Conservation (phyloP, 2,888 invertebrate genomes). For the Zhuqinia jingwanae region DNA sequence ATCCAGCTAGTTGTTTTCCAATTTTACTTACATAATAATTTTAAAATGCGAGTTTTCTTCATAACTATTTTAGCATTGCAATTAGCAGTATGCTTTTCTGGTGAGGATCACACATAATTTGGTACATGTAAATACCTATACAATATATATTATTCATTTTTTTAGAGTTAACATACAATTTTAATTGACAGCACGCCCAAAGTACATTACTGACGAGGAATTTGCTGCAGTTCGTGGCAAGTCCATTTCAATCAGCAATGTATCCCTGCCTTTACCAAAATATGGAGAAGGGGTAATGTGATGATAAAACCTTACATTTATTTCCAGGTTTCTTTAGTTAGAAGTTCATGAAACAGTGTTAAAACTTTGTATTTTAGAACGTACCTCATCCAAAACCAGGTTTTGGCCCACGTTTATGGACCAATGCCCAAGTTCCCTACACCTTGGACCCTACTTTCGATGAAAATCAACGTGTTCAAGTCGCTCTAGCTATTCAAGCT, state of each 20-base stretch:
- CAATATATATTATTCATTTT: background rate
- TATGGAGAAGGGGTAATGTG: slow-evolving; percentile 68
- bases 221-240: slow-evolving; percentile 67
- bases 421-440: slow-evolving; percentile 76
- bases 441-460: slow-evolving; percentile 76
- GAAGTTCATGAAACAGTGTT: background rate
- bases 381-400: slow-evolving; percentile 74
- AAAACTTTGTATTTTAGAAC: slow-evolving; percentile 43
- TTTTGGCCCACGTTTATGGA: slow-evolving; percentile 77
- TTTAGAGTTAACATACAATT: background rate
- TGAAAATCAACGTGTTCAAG: slow-evolving; percentile 73
- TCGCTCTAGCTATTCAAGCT: slow-evolving; percentile 75
- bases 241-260: slow-evolving; percentile 61
- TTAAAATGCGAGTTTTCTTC: slow-evolving; percentile 18
- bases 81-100: slow-evolving; percentile 36
- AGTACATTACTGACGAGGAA: slow-evolving; percentile 77
- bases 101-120: slow-evolving; percentile 14
- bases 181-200: slow-evolving; percentile 54
- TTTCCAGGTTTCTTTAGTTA: background rate
- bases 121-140: slow-evolving; percentile 5
- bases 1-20: too few relatives aligned
- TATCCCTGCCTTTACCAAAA: slow-evolving; percentile 71
- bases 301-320: too few relatives aligned
- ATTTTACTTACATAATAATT: too few relatives aligned
- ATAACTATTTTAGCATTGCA: slow-evolving; percentile 18